Percentiles rank a stretch among this genome's conserved stretches.
These are phyloP conservation scores for Ladona fulva DNA, from an alignment of 1,140 invertebrate genomes.

Conservation along the genomic window DNA sequence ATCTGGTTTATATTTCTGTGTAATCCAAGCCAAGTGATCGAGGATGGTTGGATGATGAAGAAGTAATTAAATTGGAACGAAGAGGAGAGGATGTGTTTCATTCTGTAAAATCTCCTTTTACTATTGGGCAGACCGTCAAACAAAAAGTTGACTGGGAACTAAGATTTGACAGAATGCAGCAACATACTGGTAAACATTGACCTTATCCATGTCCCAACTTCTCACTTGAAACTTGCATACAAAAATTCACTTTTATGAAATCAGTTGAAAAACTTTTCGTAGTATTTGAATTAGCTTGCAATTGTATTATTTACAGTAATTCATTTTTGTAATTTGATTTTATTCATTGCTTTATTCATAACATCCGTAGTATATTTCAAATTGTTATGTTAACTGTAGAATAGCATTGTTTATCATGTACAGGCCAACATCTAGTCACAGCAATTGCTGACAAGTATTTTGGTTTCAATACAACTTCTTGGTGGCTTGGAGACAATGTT, in stretches of 20 bases:
- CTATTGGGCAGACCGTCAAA: conserved; percentile 47
- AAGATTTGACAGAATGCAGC: conserved; percentile 83
- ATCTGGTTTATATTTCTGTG: conserved; percentile 21
- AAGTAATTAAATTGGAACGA: conserved; percentile 57
- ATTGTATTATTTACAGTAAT: no score
- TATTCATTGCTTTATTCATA: no score
- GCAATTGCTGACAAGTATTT: conserved; percentile 62
- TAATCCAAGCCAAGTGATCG: conserved; percentile 58
- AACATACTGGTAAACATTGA: conserved; percentile 58
- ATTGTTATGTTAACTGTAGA: neutral
- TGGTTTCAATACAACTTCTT: conserved; percentile 59
- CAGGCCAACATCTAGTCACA: conserved; percentile 75
- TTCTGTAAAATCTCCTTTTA: conserved; percentile 50
- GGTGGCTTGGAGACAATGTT: conserved; percentile 64
- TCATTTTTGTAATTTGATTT: no score
- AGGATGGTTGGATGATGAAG: conserved; percentile 53
- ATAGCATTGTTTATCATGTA: conserved; percentile 23
- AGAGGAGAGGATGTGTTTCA: conserved; percentile 60
- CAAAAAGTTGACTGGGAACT: conserved; percentile 63
- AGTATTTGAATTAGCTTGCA: no score
- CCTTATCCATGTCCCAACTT: no score
- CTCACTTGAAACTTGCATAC: no score
- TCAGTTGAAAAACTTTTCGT: no score
- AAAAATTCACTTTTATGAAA: no score
- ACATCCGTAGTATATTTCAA: no score